phyloP scores from a whole-genome alignment of 2,888 invertebrate species.

The Thymelicus lineola region DNA sequence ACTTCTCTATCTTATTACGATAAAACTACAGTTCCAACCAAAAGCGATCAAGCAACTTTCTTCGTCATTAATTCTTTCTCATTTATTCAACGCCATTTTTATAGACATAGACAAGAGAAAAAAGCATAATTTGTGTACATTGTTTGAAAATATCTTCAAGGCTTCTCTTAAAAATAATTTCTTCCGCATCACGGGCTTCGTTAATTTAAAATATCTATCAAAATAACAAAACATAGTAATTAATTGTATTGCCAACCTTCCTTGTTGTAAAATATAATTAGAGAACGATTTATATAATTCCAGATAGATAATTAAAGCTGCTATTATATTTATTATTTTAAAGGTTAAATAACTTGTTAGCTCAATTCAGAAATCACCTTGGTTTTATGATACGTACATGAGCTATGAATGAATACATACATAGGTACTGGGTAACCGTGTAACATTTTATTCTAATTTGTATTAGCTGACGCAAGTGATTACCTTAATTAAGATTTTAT shows the following conservation, averaged over 20 bases:
- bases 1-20: no score
- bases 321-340: slow-evolving; percentile 19
- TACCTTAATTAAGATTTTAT: slow-evolving; percentile 27
- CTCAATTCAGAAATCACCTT: slow-evolving; percentile 30
- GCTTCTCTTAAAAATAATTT: slow-evolving; percentile 16
- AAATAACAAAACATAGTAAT: slow-evolving; percentile 24
- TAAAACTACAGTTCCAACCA: no score
- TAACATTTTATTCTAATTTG: slow-evolving; percentile 17
- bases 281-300: slow-evolving; percentile 30
- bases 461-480: slow-evolving; percentile 11
- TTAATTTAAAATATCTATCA: slow-evolving; percentile 25
- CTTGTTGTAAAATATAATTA: slow-evolving; percentile 31
- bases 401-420: slow-evolving; percentile 14
- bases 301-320: slow-evolving; percentile 21
- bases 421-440: neutral
- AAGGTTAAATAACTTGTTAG: slow-evolving; percentile 36
- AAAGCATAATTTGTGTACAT: neutral
- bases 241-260: slow-evolving; percentile 30
- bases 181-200: neutral
- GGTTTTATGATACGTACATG: slow-evolving; percentile 26
- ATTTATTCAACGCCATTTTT: no score
- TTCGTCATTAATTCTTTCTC: no score
- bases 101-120: neutral
- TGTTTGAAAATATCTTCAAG: slow-evolving; percentile 7
- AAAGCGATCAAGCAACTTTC: no score